Base-by-base conservation (phyloP, 1,140 invertebrate genomes). In the Pristionchus pacificus region DNA sequence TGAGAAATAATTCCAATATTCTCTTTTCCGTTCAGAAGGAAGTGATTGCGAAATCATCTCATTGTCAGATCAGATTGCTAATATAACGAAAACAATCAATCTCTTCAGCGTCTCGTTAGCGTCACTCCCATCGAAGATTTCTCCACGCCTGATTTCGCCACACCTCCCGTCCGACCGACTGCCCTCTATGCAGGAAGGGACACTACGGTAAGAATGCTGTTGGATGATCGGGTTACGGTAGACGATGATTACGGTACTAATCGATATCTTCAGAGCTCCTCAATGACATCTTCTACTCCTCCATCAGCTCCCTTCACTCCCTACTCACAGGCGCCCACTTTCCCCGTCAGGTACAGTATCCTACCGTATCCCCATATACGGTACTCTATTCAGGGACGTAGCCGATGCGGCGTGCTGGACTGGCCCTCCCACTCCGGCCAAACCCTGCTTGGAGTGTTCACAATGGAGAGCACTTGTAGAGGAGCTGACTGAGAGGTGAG, bases 111-210 rank as follows among this genome's bases (percentile, higher is more conserved):
- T 24, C 19, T 38, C 29, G 25, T 25, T 67, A 2, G 15, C 25
- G 14, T 24, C 13, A 6, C 65, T 65, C 31, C 61, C 71, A 60
- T 59, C 31, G 60, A 60, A 59, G 38, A 58, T 60, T 65, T 59
- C 59, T 65, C 70, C 65, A 65, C 63, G 30, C 25, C 14, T 28
- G 71, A 67, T 66, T 58, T 67, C 64, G 55, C 55, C 38, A 72
- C 71, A 59, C 59, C 33, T 63, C 65, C 58, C 57, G 71, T 27
- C 55, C 63, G 61, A 10, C 19, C 60, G 28, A 60, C n/a, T 33
- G 19, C 19, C 27, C 57, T 60, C 49, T 29, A 65, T 49, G n/a
- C 19, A 19, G 63, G 33, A n/a, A 65, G 24, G 27, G 25, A 65
- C 32, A 30, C 63, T 65, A n/a, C n/a, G n/a, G n/a, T n/a, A n/a